Evolutionary conservation across 2,888 invertebrate genomes (phyloP).

Genomic region (Hololepta plana): DNA sequence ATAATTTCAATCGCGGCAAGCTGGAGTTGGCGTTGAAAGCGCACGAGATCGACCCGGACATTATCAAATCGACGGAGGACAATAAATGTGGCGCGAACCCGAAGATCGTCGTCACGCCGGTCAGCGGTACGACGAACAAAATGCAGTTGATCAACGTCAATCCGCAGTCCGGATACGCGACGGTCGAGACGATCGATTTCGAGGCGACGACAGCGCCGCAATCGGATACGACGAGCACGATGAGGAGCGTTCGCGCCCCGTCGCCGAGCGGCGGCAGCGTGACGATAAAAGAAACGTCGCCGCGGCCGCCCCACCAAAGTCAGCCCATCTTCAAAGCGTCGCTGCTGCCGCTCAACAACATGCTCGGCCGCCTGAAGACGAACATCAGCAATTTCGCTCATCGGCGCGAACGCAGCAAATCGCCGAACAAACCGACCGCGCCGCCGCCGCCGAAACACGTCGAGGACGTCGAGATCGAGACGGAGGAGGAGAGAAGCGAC

Average conservation of each 20-base stretch:
- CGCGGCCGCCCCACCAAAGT: conserved; percentile 7
- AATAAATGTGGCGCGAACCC: conserved; percentile 3
- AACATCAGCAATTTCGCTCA: conserved; percentile 20
- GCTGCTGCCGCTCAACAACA: conserved; percentile 47
- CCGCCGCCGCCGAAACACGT: conserved; percentile 28
- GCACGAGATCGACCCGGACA: conserved; percentile 15
- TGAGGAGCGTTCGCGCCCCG: conserved; percentile 17
- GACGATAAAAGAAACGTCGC: conserved; percentile 15
- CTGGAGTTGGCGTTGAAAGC: conserved; percentile 11
- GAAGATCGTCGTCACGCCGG: conserved; percentile 5
- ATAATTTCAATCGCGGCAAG: conserved; percentile 1
- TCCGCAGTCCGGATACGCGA: conserved; percentile 24
- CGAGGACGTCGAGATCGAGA: conserved; percentile 3
- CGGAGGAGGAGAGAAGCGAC: conserved; percentile 22
- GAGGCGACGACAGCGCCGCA: conserved; percentile 8
- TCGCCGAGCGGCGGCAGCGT: conserved; percentile 25
- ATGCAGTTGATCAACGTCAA: conserved; percentile 22
- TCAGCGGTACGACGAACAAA: conserved; percentile 12
- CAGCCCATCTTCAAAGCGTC: conserved; percentile 27
- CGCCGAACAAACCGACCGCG: conserved; percentile 19
- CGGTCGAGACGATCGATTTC: conserved; percentile 18
- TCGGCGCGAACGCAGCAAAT: conserved; percentile 33
- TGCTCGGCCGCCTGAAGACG: conserved; percentile 33
- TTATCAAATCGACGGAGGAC: conserved; percentile 12
- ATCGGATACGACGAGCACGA: conserved; percentile 8